Conservation (phyloP, 2,113 vertebrate genomes). For the Syngnathus typhle region DNA sequence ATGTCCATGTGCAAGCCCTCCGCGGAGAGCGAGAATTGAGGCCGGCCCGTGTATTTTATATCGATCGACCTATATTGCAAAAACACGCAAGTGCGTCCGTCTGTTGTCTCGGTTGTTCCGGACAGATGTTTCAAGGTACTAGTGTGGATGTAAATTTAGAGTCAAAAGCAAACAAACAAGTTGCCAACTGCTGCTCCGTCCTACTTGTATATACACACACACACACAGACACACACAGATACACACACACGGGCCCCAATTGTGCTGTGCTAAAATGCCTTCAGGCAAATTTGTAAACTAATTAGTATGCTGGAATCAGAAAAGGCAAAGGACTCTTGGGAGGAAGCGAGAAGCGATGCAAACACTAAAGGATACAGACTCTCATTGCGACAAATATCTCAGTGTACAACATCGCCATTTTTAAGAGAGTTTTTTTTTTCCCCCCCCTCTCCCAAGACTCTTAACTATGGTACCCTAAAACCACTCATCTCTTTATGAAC, state of each 20-base stretch:
- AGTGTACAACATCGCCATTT: constrained; percentile 29
- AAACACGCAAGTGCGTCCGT: constrained; percentile 30
- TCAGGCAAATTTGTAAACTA: constrained; percentile 40
- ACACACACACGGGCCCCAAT: constrained; percentile 16
- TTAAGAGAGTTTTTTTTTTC: constrained; percentile 25
- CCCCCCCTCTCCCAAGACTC: constrained; percentile 30
- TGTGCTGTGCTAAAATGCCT: constrained; percentile 28
- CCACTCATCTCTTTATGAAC: constrained; percentile 64
- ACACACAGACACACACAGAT: not conserved
- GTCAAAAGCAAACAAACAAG: constrained; percentile 24
- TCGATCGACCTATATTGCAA: constrained; percentile 23
- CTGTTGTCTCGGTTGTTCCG: constrained; percentile 38
- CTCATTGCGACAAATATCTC: constrained; percentile 25
- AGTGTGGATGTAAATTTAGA: constrained; percentile 31
- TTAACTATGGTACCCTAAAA: constrained; percentile 39
- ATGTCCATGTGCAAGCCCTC: constrained; percentile 84
- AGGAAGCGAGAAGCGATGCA: constrained; percentile 34
- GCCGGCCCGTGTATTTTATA: constrained; percentile 19
- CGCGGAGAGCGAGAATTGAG: constrained; percentile 90
- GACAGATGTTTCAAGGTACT: constrained; percentile 33
- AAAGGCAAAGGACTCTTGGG: constrained; percentile 34
- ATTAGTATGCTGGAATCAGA: constrained; percentile 47
- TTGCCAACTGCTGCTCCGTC: constrained; percentile 44
- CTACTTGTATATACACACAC: constrained; percentile 10
- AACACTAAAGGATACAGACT: constrained; percentile 34